phyloP scores from a whole-genome alignment of 2,797 vertebrate species.

The Carcharodon carcharias region DNA sequence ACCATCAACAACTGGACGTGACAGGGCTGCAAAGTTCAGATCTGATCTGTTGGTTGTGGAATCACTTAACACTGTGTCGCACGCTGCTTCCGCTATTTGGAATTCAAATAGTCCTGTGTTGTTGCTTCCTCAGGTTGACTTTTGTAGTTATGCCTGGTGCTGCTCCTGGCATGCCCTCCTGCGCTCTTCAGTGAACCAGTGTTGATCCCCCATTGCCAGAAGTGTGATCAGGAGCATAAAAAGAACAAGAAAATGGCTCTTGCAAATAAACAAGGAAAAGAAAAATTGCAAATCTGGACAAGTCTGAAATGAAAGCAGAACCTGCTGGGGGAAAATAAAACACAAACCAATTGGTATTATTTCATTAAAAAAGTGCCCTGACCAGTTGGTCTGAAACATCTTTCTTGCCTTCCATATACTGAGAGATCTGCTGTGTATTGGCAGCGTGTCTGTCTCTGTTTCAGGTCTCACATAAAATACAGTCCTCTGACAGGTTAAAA shows the following conservation, averaged over 20 bases:
- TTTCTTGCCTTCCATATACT: background rate
- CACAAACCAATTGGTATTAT: background rate
- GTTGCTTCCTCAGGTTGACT: too few species aligned
- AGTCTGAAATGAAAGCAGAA: background rate
- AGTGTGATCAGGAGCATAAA: background rate
- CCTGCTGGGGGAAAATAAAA: background rate
- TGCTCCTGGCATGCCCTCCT: too few species aligned
- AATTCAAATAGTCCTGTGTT: too few species aligned
- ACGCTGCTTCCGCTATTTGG: too few species aligned
- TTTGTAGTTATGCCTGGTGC: too few species aligned
- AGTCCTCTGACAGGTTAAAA: background rate
- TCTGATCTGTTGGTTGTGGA: too few species aligned
- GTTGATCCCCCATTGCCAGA: background rate
- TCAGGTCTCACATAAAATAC: background rate
- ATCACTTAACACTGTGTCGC: too few species aligned
- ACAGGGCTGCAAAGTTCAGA: too few species aligned
- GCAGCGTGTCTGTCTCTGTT: too few species aligned
- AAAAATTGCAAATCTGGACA: background rate
- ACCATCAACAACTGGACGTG: too few species aligned
- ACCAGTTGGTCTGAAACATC: background rate
- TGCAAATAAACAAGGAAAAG: background rate
- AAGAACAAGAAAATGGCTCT: background rate
- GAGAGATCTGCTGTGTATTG: background rate
- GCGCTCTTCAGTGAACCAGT: too few species aligned
- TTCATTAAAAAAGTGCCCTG: background rate